Percentiles rank a stretch among this genome's conserved stretches.
Evolutionary conservation across 2,113 vertebrate genomes (phyloP).

Genomic region (Rhinolophus sinicus): DNA sequence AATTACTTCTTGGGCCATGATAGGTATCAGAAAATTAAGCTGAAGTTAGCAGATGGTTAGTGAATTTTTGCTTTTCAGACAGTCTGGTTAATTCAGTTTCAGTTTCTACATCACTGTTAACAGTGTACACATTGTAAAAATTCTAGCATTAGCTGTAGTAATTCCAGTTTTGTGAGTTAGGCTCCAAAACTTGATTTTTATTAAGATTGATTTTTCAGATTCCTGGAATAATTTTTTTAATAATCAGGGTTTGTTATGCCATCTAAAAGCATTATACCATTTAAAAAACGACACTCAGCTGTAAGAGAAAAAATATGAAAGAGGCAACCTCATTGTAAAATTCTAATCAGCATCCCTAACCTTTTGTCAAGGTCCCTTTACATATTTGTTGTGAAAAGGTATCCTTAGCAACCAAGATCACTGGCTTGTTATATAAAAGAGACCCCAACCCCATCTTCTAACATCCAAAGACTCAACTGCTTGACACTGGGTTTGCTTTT

Average conservation of each 20-base stretch:
- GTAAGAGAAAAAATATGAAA: slow-evolving; percentile 24
- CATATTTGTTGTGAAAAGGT: slow-evolving; percentile 38
- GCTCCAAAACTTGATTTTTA: background rate
- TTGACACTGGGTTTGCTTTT: slow-evolving; percentile 5
- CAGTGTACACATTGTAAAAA: background rate
- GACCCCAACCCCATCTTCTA: background rate
- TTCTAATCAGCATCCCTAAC: background rate
- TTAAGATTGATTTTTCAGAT: slow-evolving; percentile 14
- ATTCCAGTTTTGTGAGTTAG: background rate
- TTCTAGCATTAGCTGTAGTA: background rate
- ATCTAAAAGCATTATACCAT: background rate
- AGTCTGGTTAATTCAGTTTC: background rate
- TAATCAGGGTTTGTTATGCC: background rate
- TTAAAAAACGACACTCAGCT: background rate
- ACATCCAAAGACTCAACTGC: background rate
- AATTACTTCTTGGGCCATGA: background rate
- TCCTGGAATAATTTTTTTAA: slow-evolving; percentile 3
- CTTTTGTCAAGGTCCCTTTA: slow-evolving; percentile 57
- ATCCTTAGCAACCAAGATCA: slow-evolving; percentile 67
- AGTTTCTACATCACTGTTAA: background rate
- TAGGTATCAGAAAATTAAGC: background rate
- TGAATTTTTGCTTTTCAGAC: background rate
- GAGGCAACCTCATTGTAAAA: slow-evolving; percentile 10
- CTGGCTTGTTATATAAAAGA: slow-evolving; percentile 29
- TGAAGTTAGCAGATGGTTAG: background rate